These are phyloP conservation scores for Dromiciops gliroides DNA, from an alignment of 2,113 vertebrate genomes.

Conservation along the genomic window DNA sequence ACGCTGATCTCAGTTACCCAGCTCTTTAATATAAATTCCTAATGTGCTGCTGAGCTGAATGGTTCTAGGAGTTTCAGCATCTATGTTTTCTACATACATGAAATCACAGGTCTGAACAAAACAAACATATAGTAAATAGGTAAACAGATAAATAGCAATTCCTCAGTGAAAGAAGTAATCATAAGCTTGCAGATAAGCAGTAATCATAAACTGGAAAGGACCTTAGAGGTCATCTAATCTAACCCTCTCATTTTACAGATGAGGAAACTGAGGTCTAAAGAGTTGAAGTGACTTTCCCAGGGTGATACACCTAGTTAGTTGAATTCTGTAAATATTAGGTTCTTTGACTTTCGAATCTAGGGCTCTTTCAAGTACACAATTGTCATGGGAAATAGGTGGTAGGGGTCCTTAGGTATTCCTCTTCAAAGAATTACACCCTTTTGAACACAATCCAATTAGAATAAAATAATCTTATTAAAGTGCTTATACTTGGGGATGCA, in stretches of 20 bases:
- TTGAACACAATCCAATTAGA: too few relatives aligned
- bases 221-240: not conserved
- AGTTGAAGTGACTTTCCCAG: not conserved
- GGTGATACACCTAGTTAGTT: not conserved
- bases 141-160: not conserved
- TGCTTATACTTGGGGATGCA: constrained; percentile 63
- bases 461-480: too few relatives aligned
- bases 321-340: not conserved
- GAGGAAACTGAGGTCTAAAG: not conserved
- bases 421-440: too few relatives aligned
- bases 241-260: not conserved
- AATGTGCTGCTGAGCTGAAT: not conserved
- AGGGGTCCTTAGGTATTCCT: too few relatives aligned
- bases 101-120: not conserved
- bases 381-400: too few relatives aligned
- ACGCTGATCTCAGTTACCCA: not conserved
- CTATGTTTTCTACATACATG: not conserved
- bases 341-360: not conserved
- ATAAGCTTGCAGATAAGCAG: constrained; percentile 7
- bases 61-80: not conserved
- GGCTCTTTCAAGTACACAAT: not conserved
- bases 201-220: too few relatives aligned
- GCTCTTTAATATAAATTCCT: not conserved
- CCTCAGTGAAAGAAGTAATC: constrained; percentile 58
- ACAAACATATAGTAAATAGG: not conserved